A percentile compares a stretch with the other conserved stretches of the same genome.
Evolutionary conservation across 1,140 invertebrate genomes (phyloP).

Genomic region (Hyposmocoma kahamanoa): DNA sequence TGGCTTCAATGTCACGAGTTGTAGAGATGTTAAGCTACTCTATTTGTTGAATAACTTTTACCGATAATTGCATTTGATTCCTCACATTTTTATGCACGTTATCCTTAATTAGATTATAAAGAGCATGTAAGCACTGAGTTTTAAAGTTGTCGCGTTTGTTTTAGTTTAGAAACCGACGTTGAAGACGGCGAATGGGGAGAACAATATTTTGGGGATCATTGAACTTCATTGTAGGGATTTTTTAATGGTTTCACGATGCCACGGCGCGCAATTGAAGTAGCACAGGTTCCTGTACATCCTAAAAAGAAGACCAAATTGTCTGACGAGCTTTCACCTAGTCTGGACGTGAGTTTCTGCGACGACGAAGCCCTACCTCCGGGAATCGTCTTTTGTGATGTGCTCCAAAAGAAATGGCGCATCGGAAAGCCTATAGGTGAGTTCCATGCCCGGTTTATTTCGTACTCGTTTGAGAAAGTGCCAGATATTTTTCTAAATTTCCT

Average conservation of each 20-base stretch:
- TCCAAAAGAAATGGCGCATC: slow-evolving; percentile 89
- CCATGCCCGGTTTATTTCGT: background rate
- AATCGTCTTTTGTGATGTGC: slow-evolving; percentile 86
- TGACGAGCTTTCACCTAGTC: slow-evolving; percentile 37
- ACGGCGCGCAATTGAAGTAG: slow-evolving; percentile 42
- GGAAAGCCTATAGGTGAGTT: slow-evolving; percentile 85
- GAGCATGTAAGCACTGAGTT: background rate
- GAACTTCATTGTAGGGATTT: slow-evolving; percentile 13
- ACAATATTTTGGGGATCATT: slow-evolving; percentile 8
- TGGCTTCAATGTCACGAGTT: background rate
- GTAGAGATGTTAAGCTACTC: no score
- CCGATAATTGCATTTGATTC: slow-evolving; percentile 20
- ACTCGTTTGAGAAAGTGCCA: no score
- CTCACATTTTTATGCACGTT: slow-evolving; percentile 27
- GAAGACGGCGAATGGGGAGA: background rate
- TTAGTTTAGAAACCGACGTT: background rate
- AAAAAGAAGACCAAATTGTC: slow-evolving; percentile 50
- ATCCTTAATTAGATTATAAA: slow-evolving; percentile 24
- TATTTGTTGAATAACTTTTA: slow-evolving; percentile 20
- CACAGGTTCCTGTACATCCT: slow-evolving; percentile 29
- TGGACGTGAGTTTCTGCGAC: slow-evolving; percentile 53
- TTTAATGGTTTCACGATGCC: slow-evolving; percentile 41
- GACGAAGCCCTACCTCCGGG: slow-evolving; percentile 74
- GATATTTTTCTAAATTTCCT: no score
- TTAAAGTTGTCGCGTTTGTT: background rate